phyloP scores from a whole-genome alignment of 1,140 invertebrate species.

The Harpegnathos saltator region DNA sequence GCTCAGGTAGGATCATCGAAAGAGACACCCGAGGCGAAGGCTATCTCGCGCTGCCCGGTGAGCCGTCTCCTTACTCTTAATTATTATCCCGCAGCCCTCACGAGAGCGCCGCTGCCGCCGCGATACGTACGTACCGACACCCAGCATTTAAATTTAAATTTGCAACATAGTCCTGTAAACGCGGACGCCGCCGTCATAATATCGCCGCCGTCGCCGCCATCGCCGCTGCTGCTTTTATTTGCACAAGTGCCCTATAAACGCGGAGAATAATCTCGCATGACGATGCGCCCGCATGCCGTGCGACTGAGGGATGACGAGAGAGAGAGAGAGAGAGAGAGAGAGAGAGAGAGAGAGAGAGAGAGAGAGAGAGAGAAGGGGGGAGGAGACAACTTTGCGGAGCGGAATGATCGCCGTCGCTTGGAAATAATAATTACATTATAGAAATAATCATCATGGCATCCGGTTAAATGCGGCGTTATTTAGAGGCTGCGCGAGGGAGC shows the following conservation, averaged over 20 bases:
- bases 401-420: conserved; percentile 22
- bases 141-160: conserved; percentile 61
- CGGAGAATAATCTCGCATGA: conserved; percentile 41
- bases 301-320: not conserved
- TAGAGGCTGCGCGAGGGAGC: not conserved
- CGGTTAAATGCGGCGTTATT: not conserved
- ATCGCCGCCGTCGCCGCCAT: not conserved
- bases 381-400: conserved; percentile 16
- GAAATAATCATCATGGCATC: conserved; percentile 33
- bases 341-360: not conserved
- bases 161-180: conserved; percentile 15
- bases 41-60: not conserved
- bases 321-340: not conserved
- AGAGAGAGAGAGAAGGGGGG: not conserved
- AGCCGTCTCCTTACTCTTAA: conserved; percentile 60
- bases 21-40: conserved; percentile 50
- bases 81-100: conserved; percentile 58
- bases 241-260: conserved; percentile 47
- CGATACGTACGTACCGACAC: not conserved
- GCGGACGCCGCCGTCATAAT: conserved; percentile 5
- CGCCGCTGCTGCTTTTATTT: conserved; percentile 26
- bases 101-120: conserved; percentile 28
- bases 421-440: conserved; percentile 32
- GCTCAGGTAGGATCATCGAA: conserved; percentile 47
- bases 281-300: not conserved